These are phyloP conservation scores for Rutilus rutilus DNA, from an alignment of 2,113 vertebrate species.

Conservation along the genomic window DNA sequence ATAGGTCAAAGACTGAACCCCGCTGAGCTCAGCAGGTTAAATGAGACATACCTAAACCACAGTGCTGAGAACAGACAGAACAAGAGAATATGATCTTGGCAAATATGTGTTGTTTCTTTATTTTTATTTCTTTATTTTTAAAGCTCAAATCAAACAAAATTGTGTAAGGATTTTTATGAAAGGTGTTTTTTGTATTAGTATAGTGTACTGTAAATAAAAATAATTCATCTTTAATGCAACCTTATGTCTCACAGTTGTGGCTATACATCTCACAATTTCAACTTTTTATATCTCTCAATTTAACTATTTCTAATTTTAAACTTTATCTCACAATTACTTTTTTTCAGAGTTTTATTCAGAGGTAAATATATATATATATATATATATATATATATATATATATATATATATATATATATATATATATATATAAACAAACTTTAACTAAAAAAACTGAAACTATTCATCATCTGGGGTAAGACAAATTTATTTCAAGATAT, in stretches of 20 bases:
- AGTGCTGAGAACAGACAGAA: background rate
- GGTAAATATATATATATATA: background rate
- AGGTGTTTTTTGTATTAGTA: background rate
- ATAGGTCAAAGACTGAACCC: conserved; percentile 22
- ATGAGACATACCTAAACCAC: background rate
- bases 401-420: too few relatives aligned
- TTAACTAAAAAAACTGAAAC: too few relatives aligned
- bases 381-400: too few relatives aligned
- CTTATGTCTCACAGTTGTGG: background rate
- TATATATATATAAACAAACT: too few relatives aligned
- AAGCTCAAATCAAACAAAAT: background rate
- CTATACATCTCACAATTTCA: background rate
- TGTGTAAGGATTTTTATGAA: background rate
- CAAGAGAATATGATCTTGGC: background rate
- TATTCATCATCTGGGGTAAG: too few relatives aligned
- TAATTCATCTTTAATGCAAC: background rate
- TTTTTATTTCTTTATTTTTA: background rate
- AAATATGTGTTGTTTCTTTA: background rate
- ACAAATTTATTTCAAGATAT: too few relatives aligned
- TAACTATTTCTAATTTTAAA: background rate
- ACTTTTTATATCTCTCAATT: background rate
- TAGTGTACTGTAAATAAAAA: background rate
- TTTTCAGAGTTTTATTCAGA: background rate
- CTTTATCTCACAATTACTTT: background rate
- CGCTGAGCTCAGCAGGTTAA: background rate